These are phyloP conservation scores for Scrobipalpa costella DNA, from an alignment of 2,888 invertebrate species.

Conservation along the genomic window DNA sequence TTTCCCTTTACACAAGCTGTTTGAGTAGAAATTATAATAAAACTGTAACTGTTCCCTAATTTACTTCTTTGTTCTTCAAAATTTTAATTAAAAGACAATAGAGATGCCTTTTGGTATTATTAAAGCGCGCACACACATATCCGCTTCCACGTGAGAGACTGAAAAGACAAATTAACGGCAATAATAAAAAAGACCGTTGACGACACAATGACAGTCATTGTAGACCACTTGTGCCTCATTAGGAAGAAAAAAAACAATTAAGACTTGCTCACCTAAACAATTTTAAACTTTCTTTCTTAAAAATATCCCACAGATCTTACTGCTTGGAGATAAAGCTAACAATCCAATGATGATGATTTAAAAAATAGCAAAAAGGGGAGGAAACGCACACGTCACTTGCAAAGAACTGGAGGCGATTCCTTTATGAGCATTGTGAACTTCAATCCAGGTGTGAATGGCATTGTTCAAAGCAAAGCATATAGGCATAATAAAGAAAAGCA, in stretches of 20 bases:
- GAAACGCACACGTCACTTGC: constrained; percentile 54
- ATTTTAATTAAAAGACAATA: constrained; percentile 25
- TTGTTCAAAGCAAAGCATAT: constrained; percentile 52
- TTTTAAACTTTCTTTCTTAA: neutral
- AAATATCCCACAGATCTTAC: neutral
- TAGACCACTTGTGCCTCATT: constrained; percentile 77
- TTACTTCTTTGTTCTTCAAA: constrained; percentile 21
- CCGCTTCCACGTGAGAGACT: constrained; percentile 54
- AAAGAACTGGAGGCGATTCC: constrained; percentile 63
- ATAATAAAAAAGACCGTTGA: constrained; percentile 59
- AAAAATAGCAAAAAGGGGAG: neutral
- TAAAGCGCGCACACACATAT: constrained; percentile 32
- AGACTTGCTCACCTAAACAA: constrained; percentile 54
- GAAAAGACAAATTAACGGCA: constrained; percentile 65
- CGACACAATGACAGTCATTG: constrained; percentile 73
- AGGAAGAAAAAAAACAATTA: constrained; percentile 75
- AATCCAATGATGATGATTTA: constrained; percentile 10
- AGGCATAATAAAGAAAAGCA: constrained; percentile 8
- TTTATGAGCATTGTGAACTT: constrained; percentile 76
- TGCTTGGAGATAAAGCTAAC: constrained; percentile 19
- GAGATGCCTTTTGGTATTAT: constrained; percentile 9
- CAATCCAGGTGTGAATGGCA: constrained; percentile 69
- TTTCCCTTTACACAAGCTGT: neutral
- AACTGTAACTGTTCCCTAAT: constrained; percentile 23
- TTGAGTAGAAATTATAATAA: neutral